Evolutionary conservation across 2,797 vertebrate genomes (phyloP).

Genomic region (Heterohyrax brucei): DNA sequence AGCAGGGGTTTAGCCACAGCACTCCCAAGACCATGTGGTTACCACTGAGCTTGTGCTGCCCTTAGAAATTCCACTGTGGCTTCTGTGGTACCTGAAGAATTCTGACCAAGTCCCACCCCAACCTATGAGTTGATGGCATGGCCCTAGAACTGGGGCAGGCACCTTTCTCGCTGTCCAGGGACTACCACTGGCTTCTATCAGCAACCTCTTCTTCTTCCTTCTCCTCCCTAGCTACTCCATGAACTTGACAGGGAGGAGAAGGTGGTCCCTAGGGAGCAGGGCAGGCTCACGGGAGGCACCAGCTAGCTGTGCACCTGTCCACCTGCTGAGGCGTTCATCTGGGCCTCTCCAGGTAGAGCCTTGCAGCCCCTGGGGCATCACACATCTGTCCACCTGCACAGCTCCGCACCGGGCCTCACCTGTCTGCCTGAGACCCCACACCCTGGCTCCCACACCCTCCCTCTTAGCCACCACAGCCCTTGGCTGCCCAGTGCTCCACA

Average conservation of each 20-base stretch:
- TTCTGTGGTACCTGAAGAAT: background rate
- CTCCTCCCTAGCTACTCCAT: background rate
- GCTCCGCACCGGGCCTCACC: rapidly evolving
- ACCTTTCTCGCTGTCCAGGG: background rate
- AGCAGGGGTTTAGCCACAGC: background rate
- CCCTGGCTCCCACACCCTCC: background rate
- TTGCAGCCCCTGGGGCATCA: background rate
- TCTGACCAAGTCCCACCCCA: background rate
- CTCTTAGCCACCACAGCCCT: background rate
- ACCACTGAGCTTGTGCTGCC: background rate
- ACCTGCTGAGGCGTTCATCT: background rate
- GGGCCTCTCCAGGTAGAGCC: slow-evolving; percentile 1
- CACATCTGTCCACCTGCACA: background rate
- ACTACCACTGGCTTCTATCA: background rate
- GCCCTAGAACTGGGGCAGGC: background rate
- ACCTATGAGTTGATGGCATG: rapidly evolving
- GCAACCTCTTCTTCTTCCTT: background rate
- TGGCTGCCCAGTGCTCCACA: background rate
- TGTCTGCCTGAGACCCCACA: background rate
- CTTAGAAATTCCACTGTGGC: background rate
- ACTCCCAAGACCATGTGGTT: background rate
- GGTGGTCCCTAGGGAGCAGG: background rate
- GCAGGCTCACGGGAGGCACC: background rate
- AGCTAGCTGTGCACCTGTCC: background rate
- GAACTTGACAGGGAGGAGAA: background rate